Percentiles rank a stretch among this genome's conserved stretches.
Evolutionary conservation across 2,888 invertebrate species (phyloP).

Genomic region (Heliconius erato): DNA sequence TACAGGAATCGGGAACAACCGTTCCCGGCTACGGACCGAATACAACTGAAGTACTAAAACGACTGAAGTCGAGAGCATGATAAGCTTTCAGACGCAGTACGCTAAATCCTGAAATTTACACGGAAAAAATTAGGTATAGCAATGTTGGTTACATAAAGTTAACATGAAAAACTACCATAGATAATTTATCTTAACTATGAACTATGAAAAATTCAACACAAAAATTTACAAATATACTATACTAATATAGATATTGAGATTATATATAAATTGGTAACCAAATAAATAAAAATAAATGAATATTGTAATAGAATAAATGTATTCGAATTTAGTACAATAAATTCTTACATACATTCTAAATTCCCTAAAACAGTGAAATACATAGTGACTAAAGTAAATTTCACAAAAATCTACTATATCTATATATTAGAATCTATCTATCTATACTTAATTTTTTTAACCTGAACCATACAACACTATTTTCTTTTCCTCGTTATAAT

Average conservation of each 20-base stretch:
- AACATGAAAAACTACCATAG: no score
- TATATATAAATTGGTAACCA: no score
- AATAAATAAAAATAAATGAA: background rate
- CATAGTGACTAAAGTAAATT: background rate
- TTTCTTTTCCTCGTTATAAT: conserved; percentile 44
- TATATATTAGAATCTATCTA: background rate
- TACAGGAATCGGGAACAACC: conserved; percentile 59
- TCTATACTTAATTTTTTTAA: background rate
- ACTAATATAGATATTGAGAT: no score
- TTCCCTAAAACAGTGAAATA: no score
- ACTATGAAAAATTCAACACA: no score
- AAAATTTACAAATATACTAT: no score
- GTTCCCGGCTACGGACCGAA: conserved; percentile 64
- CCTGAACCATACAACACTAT: background rate
- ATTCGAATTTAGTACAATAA: background rate
- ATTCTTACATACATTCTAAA: no score
- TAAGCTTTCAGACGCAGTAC: conserved; percentile 40
- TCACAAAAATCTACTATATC: background rate
- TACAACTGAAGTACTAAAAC: conserved; percentile 64
- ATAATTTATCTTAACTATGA: background rate
- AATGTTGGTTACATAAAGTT: background rate
- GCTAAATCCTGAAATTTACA: conserved; percentile 23
- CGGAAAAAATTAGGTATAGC: background rate
- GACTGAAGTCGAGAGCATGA: conserved; percentile 32
- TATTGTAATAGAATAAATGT: background rate